Conservation (phyloP, 2,888 invertebrate genomes). For the Chrysopilus asiliformis region DNA sequence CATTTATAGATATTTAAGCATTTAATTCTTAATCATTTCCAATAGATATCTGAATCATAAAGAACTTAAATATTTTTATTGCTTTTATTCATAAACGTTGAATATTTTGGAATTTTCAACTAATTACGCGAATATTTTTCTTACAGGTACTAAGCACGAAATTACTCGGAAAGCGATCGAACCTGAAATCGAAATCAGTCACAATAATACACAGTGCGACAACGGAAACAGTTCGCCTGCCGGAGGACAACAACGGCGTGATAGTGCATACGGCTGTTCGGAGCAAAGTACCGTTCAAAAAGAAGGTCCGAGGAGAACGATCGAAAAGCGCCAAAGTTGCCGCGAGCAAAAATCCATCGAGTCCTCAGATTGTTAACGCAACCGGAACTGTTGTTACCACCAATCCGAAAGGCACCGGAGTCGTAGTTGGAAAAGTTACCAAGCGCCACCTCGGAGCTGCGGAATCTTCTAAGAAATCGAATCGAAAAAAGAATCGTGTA, state of each 20-base stretch:
- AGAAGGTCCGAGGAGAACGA: constrained; percentile 49
- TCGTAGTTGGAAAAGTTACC: constrained; percentile 6
- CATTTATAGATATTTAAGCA: no score
- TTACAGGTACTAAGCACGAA: constrained; percentile 65
- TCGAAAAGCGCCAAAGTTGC: constrained; percentile 17
- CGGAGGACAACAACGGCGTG: constrained; percentile 58
- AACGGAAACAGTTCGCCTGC: constrained; percentile 74
- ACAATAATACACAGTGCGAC: constrained; percentile 84
- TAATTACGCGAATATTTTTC: constrained; percentile 4
- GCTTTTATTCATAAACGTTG: no score
- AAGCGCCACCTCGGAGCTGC: constrained; percentile 10
- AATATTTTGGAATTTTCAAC: background rate
- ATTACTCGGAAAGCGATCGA: constrained; percentile 63
- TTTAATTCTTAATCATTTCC: no score
- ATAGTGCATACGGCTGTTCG: constrained; percentile 79
- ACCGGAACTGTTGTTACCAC: background rate
- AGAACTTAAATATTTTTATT: no score
- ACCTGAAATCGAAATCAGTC: constrained; percentile 70
- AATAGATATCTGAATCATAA: no score
- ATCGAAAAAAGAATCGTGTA: constrained; percentile 36
- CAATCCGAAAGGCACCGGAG: constrained; percentile 6
- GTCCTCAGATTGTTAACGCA: background rate
- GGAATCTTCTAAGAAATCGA: constrained; percentile 29
- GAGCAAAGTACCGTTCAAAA: constrained; percentile 74
- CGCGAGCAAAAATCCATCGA: background rate